Evolutionary conservation across 2,113 vertebrate species (phyloP).

Genomic region (Platycercus adscitus): DNA sequence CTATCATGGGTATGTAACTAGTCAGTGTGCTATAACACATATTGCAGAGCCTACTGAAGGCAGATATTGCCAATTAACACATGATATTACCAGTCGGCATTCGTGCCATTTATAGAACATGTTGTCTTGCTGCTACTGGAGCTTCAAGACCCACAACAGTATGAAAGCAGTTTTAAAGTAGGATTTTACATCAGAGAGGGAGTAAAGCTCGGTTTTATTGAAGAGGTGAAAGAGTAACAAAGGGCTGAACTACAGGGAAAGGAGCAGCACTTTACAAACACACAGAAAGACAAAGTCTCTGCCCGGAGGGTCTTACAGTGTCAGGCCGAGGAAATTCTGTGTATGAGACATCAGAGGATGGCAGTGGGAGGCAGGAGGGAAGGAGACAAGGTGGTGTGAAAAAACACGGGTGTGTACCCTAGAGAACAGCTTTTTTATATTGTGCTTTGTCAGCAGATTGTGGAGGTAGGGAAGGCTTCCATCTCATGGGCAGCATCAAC

Average conservation of each 20-base stretch:
- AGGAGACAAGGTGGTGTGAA: not conserved
- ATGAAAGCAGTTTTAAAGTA: conserved; percentile 25
- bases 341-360: conserved; percentile 14
- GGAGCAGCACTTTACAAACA: not conserved
- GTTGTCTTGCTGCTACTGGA: conserved; percentile 9
- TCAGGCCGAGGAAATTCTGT: not conserved
- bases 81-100: conserved; percentile 61
- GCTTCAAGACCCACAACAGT: not conserved
- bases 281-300: not conserved
- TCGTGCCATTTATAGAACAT: conserved; percentile 62
- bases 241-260: not conserved
- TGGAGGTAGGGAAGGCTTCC: not conserved
- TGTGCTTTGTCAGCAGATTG: not conserved
- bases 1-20: conserved; percentile 48
- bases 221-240: not conserved
- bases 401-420: conserved; percentile 42
- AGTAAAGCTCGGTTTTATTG: not conserved
- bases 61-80: conserved; percentile 77
- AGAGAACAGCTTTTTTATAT: not conserved
- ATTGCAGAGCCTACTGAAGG: conserved; percentile 65
- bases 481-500: not conserved
- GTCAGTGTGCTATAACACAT: conserved; percentile 68
- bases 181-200: conserved; percentile 31
- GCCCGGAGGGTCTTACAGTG: not conserved
- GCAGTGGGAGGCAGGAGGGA: conserved; percentile 11